Evolutionary conservation across 2,888 invertebrate genomes (phyloP).

Genomic region (Andrena haemorrhoa): DNA sequence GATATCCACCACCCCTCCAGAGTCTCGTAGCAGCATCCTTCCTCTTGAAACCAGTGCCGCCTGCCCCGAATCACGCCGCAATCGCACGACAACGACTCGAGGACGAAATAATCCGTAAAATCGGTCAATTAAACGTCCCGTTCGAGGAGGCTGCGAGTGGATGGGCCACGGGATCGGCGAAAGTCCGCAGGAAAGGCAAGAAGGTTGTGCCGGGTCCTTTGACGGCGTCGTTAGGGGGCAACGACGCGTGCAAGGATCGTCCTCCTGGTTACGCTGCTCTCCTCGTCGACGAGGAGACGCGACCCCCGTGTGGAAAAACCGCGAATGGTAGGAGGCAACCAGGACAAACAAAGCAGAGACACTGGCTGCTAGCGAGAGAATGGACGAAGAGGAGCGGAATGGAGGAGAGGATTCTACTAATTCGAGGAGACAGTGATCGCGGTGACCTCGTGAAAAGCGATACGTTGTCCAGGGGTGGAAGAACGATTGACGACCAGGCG

Average conservation of each 20-base stretch:
- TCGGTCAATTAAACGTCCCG: constrained; percentile 74
- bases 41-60: neutral
- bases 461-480: constrained; percentile 40
- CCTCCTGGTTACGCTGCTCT: constrained; percentile 16
- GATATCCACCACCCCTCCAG: neutral
- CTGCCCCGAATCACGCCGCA: constrained; percentile 2
- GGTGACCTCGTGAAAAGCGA: constrained; percentile 77
- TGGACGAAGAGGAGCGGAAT: constrained; percentile 48
- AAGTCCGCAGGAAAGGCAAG: constrained; percentile 33
- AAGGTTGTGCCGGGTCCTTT: constrained; percentile 55
- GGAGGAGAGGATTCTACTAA: constrained; percentile 62
- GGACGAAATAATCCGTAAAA: constrained; percentile 74
- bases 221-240: constrained; percentile 51
- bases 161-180: constrained; percentile 36
- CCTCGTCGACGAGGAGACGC: neutral
- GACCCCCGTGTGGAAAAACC: constrained; percentile 35
- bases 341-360: constrained; percentile 17
- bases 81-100: constrained; percentile 2
- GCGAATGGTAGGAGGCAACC: constrained; percentile 39
- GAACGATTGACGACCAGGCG: constrained; percentile 46
- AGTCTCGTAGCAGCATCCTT: neutral
- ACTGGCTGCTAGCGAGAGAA: constrained; percentile 18
- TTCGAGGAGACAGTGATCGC: constrained; percentile 79
- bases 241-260: constrained; percentile 68
- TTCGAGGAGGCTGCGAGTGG: constrained; percentile 39